Conservation (phyloP, 2,113 vertebrate genomes). For the Coreoperca whiteheadi region DNA sequence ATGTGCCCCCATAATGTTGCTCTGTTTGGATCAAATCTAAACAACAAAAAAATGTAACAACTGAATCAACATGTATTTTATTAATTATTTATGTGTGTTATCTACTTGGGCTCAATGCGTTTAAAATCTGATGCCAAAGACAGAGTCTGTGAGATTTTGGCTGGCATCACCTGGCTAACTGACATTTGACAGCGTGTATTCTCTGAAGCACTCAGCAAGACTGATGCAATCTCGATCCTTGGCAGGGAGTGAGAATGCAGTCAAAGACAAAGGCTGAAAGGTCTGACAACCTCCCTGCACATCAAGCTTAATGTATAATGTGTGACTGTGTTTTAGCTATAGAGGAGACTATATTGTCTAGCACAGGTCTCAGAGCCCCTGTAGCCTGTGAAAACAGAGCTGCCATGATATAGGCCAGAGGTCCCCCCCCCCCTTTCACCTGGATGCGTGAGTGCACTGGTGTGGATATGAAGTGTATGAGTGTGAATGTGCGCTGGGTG, state of each 20-base stretch:
- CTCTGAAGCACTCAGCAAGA: constrained; percentile 19
- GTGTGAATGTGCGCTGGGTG: constrained; percentile 49
- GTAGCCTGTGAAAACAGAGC: constrained; percentile 47
- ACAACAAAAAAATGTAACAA: neutral
- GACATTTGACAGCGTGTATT: constrained; percentile 9
- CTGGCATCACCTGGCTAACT: neutral
- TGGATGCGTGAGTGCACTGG: constrained; percentile 51
- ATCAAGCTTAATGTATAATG: constrained; percentile 20
- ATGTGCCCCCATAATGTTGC: too few species aligned
- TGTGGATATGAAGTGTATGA: constrained; percentile 35
- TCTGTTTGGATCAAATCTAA: neutral
- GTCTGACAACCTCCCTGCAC: constrained; percentile 27
- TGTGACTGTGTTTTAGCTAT: constrained; percentile 33
- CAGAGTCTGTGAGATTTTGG: neutral
- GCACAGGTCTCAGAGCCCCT: constrained; percentile 31
- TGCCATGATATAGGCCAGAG: constrained; percentile 50
- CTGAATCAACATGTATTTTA: neutral
- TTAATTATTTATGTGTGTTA: neutral
- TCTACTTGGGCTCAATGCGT: neutral
- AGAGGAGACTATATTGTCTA: constrained; percentile 33
- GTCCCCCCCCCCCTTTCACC: constrained; percentile 54
- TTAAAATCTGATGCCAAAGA: neutral
- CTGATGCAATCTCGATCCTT: constrained; percentile 25
- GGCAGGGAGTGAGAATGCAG: constrained; percentile 12
- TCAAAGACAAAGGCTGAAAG: constrained; percentile 24